Evolutionary conservation across 2,113 vertebrate species (phyloP).

Genomic region (Suncus etruscus): DNA sequence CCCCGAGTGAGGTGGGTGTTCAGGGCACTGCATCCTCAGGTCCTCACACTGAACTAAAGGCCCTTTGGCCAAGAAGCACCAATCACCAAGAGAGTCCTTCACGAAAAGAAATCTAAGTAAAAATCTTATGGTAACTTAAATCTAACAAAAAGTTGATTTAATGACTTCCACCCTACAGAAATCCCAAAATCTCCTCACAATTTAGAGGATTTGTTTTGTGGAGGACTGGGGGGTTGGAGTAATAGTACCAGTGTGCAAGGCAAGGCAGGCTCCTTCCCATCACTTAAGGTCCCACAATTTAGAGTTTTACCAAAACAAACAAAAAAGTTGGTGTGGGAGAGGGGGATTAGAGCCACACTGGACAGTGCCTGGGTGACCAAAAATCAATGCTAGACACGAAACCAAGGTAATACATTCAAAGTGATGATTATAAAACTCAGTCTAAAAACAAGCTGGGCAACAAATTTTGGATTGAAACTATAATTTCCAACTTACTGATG

Average conservation of each 20-base stretch:
- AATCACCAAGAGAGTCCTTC: too few relatives aligned
- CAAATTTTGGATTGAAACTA: slow-evolving; percentile 36
- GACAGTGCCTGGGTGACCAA: too few relatives aligned
- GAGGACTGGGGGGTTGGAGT: too few relatives aligned
- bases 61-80: too few relatives aligned
- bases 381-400: too few relatives aligned
- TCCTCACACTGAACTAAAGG: too few relatives aligned
- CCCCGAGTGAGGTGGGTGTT: too few relatives aligned
- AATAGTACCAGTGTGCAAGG: too few relatives aligned
- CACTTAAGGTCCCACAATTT: neutral
- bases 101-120: slow-evolving; percentile 31
- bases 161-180: slow-evolving; percentile 38
- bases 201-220: slow-evolving; percentile 2
- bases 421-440: slow-evolving; percentile 63
- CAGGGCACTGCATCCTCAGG: too few relatives aligned
- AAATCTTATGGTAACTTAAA: slow-evolving; percentile 32
- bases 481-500: slow-evolving; percentile 57
- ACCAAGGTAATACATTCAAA: slow-evolving; percentile 45
- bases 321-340: too few relatives aligned
- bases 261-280: too few relatives aligned
- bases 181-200: slow-evolving; percentile 22
- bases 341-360: too few relatives aligned
- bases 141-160: slow-evolving; percentile 37
- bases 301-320: slow-evolving; percentile 39
- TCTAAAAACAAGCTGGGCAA: slow-evolving; percentile 47